Conservation (phyloP, 2,113 vertebrate species). For the Prinia subflava region DNA sequence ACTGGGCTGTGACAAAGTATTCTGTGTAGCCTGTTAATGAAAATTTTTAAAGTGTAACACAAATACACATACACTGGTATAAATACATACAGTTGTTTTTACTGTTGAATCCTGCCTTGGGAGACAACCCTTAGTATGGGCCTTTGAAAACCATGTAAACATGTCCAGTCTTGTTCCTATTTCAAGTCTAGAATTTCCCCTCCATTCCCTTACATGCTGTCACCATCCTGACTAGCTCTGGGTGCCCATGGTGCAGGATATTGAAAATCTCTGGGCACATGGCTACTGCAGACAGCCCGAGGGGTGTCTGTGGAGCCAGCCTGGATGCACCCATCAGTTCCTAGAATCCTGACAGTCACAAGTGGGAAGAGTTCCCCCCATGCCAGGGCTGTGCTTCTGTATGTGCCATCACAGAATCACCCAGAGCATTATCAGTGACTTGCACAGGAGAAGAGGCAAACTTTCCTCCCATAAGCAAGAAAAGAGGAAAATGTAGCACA, state of each 20-base stretch:
- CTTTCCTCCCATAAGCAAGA: neutral
- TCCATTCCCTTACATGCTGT: neutral
- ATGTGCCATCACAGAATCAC: neutral
- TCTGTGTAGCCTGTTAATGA: neutral
- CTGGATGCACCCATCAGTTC: fast-evolving
- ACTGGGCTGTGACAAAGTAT: neutral
- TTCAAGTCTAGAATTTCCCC: neutral
- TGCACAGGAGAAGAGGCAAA: neutral
- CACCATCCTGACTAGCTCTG: neutral
- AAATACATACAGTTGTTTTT: neutral
- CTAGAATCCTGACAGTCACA: neutral
- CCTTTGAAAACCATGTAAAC: neutral
- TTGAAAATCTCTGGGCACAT: neutral
- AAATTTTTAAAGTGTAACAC: neutral
- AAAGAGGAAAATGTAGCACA: neutral
- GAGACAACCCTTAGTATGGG: neutral
- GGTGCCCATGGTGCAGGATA: neutral
- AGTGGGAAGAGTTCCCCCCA: neutral
- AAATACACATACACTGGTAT: fast-evolving
- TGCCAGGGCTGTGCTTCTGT: neutral
- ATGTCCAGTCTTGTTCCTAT: neutral
- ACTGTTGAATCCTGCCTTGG: neutral
- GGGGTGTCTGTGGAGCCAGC: neutral
- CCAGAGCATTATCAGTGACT: neutral
- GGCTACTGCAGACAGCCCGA: neutral